Evolutionary conservation across 2,113 vertebrate genomes (phyloP), one percentile per base, ranked within the genome.

Genomic region (Phoxinus phoxinus): DNA sequence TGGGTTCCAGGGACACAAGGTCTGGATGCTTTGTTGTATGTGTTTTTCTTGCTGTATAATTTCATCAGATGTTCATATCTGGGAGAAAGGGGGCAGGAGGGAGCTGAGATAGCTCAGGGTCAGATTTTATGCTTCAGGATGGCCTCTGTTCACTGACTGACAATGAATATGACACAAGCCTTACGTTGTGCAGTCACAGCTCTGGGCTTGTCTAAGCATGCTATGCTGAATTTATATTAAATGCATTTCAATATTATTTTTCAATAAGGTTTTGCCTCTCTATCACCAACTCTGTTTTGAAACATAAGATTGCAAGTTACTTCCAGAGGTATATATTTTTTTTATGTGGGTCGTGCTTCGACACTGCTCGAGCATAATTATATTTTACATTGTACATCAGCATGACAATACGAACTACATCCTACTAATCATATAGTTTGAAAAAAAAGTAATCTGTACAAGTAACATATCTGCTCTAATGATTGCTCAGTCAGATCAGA

Each of bases 31-130:
- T 63, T 81, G 15, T 46, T 65, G 58, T 63, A 37, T 81, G 46
- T 46, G 58, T 63, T 27, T 59, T 61, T 25, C 35, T 17, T 78
- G 75, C 75, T 79, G 23, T 44, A 27, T 65, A 46, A 46, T 46
- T 63, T 81, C 37, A 63, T 63, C 58, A 65, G 78, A 63, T 15
- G 37, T 3, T 46, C 35, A 63, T 81, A 30, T 46, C 78, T 81
- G 41, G 4, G 58, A 15, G n/a, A 13, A 35, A 35, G 51, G 11
- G 7, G 9, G 37, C 32, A 11, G 35, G 72, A 19, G 44, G 53
- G 53, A 21, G 9, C 12, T 51, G 58, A 65, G 41, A 53, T 35
- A 13, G 25, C 35, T 80, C 58, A 30, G 58, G n/a, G 78, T 63
- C 25, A 63, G 78, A 80, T n/a, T 46, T 79, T 61, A 25, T 51